Evolutionary conservation across 2,888 invertebrate species (phyloP).

Genomic region (Spodoptera exigua): DNA sequence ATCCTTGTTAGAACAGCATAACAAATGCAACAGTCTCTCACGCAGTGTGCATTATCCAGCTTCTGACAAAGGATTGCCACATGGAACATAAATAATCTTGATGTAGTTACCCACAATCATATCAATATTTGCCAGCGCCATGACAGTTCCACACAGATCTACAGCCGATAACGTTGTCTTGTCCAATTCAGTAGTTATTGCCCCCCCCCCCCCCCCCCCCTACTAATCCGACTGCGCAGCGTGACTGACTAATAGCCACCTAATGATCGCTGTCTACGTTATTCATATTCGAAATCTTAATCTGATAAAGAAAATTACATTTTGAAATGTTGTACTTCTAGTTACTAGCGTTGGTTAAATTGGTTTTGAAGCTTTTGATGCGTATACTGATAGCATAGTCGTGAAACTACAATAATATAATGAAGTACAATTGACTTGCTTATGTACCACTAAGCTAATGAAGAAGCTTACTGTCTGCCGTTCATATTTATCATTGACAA

Average conservation of each 20-base stretch:
- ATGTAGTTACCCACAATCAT: neutral
- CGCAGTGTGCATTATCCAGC: no score
- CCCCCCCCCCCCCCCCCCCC: no score
- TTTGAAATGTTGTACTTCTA: conserved; percentile 7
- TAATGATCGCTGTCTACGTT: conserved; percentile 21
- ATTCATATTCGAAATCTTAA: neutral
- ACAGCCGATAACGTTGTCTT: conserved; percentile 3
- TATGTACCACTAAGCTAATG: no score
- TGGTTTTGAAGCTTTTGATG: no score
- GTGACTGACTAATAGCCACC: conserved; percentile 12
- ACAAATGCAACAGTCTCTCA: no score
- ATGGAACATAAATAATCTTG: conserved; percentile 4
- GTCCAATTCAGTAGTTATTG: conserved; percentile 3
- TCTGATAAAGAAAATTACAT: conserved; percentile 22
- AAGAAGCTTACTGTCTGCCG: no score
- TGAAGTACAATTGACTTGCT: no score
- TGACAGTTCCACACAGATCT: conserved; percentile 22
- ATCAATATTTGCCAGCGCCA: neutral
- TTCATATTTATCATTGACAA: no score
- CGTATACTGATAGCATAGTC: no score
- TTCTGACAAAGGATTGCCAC: neutral
- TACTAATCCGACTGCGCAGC: neutral
- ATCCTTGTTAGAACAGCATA: no score
- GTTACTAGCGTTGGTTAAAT: neutral
- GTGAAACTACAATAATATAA: no score